Percentiles rank a stretch among this genome's conserved stretches.
phyloP scores from a whole-genome alignment of 1,140 invertebrate species.

The Philotrypesis tridentata region DNA sequence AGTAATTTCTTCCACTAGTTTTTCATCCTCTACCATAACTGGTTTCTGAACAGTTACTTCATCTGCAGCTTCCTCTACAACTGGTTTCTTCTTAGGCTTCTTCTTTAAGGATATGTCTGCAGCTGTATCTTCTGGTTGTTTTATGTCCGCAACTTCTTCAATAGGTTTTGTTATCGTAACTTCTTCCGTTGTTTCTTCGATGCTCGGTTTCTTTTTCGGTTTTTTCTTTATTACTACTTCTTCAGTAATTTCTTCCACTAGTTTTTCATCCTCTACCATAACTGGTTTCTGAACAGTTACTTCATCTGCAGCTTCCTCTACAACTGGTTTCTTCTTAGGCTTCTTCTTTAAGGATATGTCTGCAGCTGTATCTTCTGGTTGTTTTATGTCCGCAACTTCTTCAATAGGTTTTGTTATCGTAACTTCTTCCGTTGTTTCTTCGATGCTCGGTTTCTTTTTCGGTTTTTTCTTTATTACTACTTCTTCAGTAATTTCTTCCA shows the following conservation, averaged over 20 bases:
- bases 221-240: constrained; percentile 61
- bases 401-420: constrained; percentile 55
- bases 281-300: constrained; percentile 69
- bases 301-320: constrained; percentile 71
- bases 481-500: constrained; percentile 60
- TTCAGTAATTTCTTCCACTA: constrained; percentile 58
- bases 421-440: constrained; percentile 47
- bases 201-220: constrained; percentile 55
- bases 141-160: constrained; percentile 52
- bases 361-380: constrained; percentile 44
- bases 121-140: constrained; percentile 17
- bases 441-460: constrained; percentile 55
- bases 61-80: constrained; percentile 57
- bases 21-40: constrained; percentile 53
- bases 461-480: constrained; percentile 57
- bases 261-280: constrained; percentile 57
- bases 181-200: constrained; percentile 49
- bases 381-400: constrained; percentile 50
- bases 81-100: constrained; percentile 57
- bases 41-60: constrained; percentile 61
- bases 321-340: constrained; percentile 59
- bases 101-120: constrained; percentile 54
- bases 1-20: constrained; percentile 61
- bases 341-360: constrained; percentile 62
- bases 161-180: constrained; percentile 54